Conservation (phyloP, 2,113 vertebrate genomes). For the Mobula hypostoma region DNA sequence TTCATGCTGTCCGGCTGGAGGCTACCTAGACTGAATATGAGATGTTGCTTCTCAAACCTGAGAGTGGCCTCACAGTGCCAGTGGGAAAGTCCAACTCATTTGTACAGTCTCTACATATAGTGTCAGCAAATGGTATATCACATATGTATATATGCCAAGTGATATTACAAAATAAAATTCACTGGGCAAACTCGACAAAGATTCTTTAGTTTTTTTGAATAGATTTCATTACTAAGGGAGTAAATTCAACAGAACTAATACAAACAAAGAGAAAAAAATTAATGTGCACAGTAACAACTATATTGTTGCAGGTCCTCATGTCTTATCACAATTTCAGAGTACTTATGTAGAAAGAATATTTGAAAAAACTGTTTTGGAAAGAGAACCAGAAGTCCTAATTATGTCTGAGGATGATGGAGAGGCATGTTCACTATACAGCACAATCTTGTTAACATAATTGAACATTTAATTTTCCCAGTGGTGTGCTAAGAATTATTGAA, state of each 20-base stretch:
- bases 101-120: background rate
- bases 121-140: background rate
- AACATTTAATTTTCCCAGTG: background rate
- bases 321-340: background rate
- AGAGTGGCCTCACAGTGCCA: too few species aligned
- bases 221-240: background rate
- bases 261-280: background rate
- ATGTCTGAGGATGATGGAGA: background rate
- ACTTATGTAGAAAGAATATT: background rate
- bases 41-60: too few species aligned
- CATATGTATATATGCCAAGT: background rate
- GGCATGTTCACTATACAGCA: background rate
- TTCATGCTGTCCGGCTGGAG: too few species aligned
- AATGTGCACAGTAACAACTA: background rate
- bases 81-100: background rate
- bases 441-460: background rate
- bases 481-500: background rate
- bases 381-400: background rate
- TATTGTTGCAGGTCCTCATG: background rate
- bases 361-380: background rate
- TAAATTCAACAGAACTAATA: background rate
- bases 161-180: background rate
- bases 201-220: background rate
- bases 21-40: too few species aligned
- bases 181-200: background rate